phyloP scores from a whole-genome alignment of 2,113 vertebrate species.

The Cettia cetti region DNA sequence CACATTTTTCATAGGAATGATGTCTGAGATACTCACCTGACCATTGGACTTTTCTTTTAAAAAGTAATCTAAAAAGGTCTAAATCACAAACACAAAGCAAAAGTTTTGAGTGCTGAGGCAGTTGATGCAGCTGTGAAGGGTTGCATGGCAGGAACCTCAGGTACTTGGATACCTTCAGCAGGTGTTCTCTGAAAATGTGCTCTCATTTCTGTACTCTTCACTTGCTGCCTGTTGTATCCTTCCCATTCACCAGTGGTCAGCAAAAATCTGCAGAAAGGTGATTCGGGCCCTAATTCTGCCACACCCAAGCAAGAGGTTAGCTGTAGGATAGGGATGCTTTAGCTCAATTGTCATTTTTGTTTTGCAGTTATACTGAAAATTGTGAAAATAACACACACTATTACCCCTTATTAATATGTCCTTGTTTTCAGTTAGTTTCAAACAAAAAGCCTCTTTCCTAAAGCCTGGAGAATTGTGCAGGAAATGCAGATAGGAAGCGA shows the following conservation, averaged over 20 bases:
- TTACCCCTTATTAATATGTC: background rate
- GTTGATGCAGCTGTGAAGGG: rapidly evolving
- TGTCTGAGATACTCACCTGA: background rate
- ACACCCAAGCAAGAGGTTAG: rapidly evolving
- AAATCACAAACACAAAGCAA: too few relatives aligned
- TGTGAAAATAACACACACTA: too few relatives aligned
- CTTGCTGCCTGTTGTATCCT: background rate
- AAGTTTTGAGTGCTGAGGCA: background rate
- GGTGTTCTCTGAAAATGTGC: background rate
- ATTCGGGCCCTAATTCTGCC: background rate
- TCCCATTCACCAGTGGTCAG: background rate
- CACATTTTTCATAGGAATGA: background rate
- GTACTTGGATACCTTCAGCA: background rate
- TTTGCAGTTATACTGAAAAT: background rate
- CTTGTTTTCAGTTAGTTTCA: background rate
- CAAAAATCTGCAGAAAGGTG: background rate
- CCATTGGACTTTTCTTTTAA: background rate
- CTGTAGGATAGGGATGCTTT: too few relatives aligned
- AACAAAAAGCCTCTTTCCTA: background rate
- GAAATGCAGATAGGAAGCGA: background rate
- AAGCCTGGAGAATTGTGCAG: background rate
- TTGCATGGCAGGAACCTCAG: background rate
- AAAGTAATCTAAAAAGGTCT: background rate
- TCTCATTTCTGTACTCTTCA: background rate
- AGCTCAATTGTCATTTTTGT: background rate